Evolutionary conservation across 2,113 vertebrate genomes (phyloP), one percentile per base, ranked within the genome.

Genomic region (Lycaon pictus): DNA sequence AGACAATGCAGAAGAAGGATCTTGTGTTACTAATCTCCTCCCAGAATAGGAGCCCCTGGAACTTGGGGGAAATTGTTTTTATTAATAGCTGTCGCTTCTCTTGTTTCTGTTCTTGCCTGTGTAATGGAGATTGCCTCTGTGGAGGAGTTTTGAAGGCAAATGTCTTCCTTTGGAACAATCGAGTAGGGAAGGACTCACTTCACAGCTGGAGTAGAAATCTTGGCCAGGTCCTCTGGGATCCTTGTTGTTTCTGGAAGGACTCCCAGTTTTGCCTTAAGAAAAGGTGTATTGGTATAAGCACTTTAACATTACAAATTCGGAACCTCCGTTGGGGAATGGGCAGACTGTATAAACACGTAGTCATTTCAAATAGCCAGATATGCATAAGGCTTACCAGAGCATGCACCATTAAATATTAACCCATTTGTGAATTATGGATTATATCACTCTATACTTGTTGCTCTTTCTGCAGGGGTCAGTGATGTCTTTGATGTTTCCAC

Each of bases 401-500:
- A 56, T 69, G 4, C 11, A 83, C 90, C 53, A 81, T 95, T 71
- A 82, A 98, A 93, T 88, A 85, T 92, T 96, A 98, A 93, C 48
- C 25, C 11, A 37, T 80, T 97, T 90, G 19, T 97, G 94, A 96
- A 88, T 82, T 93, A 65, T 83, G 35, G 67, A 80, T 96, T 93
- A 93, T 95, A 79, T 89, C 69, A 84, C 19, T 65, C 48, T 76
- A 23, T 60, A 22, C 32, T 93, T 80, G 19, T 76, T 91, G 43
- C 23, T 92, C 35, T 90, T 90, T 93, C 88, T 94, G 79, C 43
- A 53, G 13, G 56, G 65, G 23, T 63, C 22, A 95, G 60, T 92
- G 69, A 65, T 96, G 19, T 97, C 87, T 27, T 85, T 98, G 79
- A 96, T 98, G 0, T 98, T 98, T 98, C 97, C 43, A 62, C 98